These are phyloP conservation scores for Cyclophora punctaria DNA, from an alignment of 2,888 invertebrate genomes.

Conservation along the genomic window DNA sequence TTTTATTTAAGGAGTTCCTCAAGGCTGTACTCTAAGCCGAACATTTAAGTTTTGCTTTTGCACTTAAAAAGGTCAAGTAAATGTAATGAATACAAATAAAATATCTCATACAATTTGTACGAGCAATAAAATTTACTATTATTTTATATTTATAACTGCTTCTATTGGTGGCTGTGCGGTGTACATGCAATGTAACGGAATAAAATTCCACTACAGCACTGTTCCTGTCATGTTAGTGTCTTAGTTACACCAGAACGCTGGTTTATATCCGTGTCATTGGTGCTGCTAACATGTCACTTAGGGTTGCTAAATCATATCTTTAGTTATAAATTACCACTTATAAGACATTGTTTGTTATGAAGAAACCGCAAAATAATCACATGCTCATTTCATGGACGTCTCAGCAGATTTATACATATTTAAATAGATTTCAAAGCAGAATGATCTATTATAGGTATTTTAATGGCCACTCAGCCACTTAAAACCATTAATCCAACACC, in stretches of 20 bases:
- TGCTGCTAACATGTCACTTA: conserved; percentile 17
- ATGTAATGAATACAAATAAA: not conserved
- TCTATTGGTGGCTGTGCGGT: conserved; percentile 33
- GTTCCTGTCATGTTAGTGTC: conserved; percentile 55
- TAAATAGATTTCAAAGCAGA: too few species aligned
- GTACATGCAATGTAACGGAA: conserved; percentile 51
- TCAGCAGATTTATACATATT: too few species aligned
- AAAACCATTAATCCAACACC: too few species aligned
- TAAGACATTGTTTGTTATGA: too few species aligned
- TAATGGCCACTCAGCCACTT: too few species aligned
- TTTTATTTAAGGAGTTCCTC: too few species aligned
- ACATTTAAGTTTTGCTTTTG: too few species aligned
- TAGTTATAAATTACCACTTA: conserved; percentile 3
- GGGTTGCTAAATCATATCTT: conserved; percentile 10
- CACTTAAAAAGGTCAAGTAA: too few species aligned
- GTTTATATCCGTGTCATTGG: conserved; percentile 45
- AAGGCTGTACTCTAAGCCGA: too few species aligned
- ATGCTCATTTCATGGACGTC: too few species aligned
- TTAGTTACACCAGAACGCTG: conserved; percentile 42
- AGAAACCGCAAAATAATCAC: too few species aligned
- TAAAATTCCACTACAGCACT: conserved; percentile 45
- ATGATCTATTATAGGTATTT: too few species aligned
- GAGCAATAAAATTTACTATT: conserved; percentile 28
- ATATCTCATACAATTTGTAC: conserved; percentile 23
- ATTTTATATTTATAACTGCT: conserved; percentile 38